Evolutionary conservation across 2,113 vertebrate genomes (phyloP).

Genomic region (Cyprinodon brontotheroides): DNA sequence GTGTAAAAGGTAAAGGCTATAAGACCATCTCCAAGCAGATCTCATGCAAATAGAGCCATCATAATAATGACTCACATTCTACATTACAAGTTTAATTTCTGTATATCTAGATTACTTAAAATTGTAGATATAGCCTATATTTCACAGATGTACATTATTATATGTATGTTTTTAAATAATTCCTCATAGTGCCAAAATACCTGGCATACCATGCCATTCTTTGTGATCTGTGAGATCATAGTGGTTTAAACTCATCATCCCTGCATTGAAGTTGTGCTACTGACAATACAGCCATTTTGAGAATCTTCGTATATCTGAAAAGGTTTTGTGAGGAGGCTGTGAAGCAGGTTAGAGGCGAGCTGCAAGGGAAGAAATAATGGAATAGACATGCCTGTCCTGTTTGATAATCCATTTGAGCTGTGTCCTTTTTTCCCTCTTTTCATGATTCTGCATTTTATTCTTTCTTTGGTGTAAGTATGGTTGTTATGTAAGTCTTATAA

Average conservation of each 20-base stretch:
- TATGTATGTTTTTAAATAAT: no score
- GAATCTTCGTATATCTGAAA: slow-evolving; percentile 55
- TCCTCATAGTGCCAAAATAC: slow-evolving; percentile 26
- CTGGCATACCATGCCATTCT: slow-evolving; percentile 34
- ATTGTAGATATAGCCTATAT: no score
- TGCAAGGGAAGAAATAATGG: slow-evolving; percentile 59
- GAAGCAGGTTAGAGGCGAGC: slow-evolving; percentile 57
- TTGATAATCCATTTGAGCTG: slow-evolving; percentile 53
- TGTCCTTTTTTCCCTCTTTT: slow-evolving; percentile 10
- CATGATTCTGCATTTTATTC: slow-evolving; percentile 48
- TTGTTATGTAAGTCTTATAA: not conserved
- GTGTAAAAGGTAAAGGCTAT: no score
- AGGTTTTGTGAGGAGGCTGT: slow-evolving; percentile 58
- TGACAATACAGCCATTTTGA: slow-evolving; percentile 42
- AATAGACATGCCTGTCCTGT: slow-evolving; percentile 57
- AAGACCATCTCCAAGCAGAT: no score
- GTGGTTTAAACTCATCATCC: slow-evolving; percentile 49
- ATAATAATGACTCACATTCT: no score
- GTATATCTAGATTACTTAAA: no score
- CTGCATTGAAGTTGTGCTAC: slow-evolving; percentile 33
- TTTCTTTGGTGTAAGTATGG: slow-evolving; percentile 7
- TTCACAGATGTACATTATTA: no score
- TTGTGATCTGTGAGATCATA: slow-evolving; percentile 32
- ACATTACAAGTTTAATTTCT: no score
- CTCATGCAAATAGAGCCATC: no score